A percentile compares a stretch with the other conserved stretches of the same genome.
Evolutionary conservation across 30 jellyfish, hydroid and myxozoan genomes (phyloP).

Genomic region (Pseudorhiza aurosa): DNA sequence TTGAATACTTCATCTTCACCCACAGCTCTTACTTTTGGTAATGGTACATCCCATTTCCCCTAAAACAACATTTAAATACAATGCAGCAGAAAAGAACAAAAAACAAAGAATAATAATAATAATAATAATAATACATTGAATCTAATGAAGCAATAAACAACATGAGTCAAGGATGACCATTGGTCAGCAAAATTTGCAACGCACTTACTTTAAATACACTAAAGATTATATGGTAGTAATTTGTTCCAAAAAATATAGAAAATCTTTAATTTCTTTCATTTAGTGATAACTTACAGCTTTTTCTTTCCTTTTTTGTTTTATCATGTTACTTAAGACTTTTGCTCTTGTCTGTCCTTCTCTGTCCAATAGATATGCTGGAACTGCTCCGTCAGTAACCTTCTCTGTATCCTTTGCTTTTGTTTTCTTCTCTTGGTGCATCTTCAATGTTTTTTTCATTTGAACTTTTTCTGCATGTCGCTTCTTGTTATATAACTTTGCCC

Average conservation of each 20-base stretch:
- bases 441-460: conserved; percentile 94
- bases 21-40: conserved; percentile 97
- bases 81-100: not conserved
- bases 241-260: no score
- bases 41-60: conserved; percentile 99
- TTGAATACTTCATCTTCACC: conserved; percentile 99
- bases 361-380: conserved; percentile 97
- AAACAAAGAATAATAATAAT: no score
- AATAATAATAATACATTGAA: not conserved
- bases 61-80: conserved; percentile 6
- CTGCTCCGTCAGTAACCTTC: conserved; percentile 96
- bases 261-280: no score
- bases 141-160: not conserved
- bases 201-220: not conserved
- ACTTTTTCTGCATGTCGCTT: conserved; percentile 98
- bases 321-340: conserved; percentile 94
- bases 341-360: conserved; percentile 99
- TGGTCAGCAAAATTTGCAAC: not conserved
- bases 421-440: conserved; percentile 97
- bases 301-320: conserved; percentile 97
- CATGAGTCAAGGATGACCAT: not conserved
- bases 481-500: conserved; percentile 96
- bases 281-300: conserved; percentile 83
- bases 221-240: not conserved
- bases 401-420: conserved; percentile 85